Evolutionary conservation across 2,113 vertebrate genomes (phyloP), one percentile per base, ranked within the genome.

Genomic region (Falco punctatus): DNA sequence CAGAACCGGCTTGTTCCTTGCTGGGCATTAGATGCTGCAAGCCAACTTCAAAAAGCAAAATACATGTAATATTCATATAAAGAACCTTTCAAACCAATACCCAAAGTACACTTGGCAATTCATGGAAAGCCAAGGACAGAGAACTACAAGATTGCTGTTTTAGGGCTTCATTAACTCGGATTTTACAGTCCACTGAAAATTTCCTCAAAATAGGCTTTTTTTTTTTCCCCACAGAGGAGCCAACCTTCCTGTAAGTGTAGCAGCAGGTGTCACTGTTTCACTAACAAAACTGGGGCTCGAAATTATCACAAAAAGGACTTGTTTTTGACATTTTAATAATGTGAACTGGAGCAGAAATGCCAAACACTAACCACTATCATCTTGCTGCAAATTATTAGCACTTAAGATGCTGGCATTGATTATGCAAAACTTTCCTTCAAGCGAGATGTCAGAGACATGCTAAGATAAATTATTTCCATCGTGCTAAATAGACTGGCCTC

Each of bases 211-310:
- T 0, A 52, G 40, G 46, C 9, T 89, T 80, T 79, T 51, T 59
- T n/a, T 62, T 35, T 35, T 42, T 11, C 42, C 42, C 42, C 61
- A 54, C 22, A 54, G 42, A 57, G 33, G n/a, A 86, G 57, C 19
- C 40, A 79, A 40, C 38, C 20, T 80, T 71, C 42, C 42, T 20
- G 0, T 11, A 77, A 91, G 26, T 2, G 51, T 46, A 94, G 96
- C 96, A 96, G 95, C 96, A 96, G 91, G 91, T 96, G 96, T 96
- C 96, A 96, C 87, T 95, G 64, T 95, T 96, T 73, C 91, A 82
- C 80, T 85, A 18, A 75, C 35, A 80, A 77, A 94, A 79, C n/a
- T 7, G 40, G 94, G 78, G 42, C 64, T 92, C 26, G 33, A 90
- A 80, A 87, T 3, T 52, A 40, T 59, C 71, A 94, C 66, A 82